Base-by-base conservation (phyloP, 2,888 invertebrate genomes). In the Caenorhabditis uteleia region DNA sequence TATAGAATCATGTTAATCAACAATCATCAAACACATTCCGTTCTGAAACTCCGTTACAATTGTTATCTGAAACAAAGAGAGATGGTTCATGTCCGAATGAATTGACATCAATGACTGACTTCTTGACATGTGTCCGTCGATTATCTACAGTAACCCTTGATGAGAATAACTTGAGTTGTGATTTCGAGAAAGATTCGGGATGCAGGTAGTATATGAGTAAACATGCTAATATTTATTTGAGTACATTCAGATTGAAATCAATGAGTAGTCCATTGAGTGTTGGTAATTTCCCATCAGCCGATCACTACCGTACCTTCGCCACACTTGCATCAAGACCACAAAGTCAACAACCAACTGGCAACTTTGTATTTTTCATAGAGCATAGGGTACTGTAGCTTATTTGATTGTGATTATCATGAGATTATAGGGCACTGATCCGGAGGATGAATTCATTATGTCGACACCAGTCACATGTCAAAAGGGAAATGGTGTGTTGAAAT, bases 381-480 rank as follows among this genome's bases (percentile, higher is more conserved):
- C 65, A 70, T 27, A 36, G 58, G 34, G 76, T 73, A 38, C n/a
- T 55, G 56, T 42, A 16, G 18, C 20, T 31, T 45, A 8, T 45
- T 18, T 16, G 31, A 29, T 6, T 31, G 7, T 3, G n/a, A 31
- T 31, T 29, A 14, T 31, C 16, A 10, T 38, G 7, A 39, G 38
- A 51, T 64, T 50, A 12, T 26, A 64, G 64, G 56, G 57, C 10
- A 47, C 58, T 12, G 53, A 60, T 18, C 54, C 67, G 14, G 66
- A 71, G 10, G 72, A 68, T 42, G 70, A 75, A 36, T 72, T 71
- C 43, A 67, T 74, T 8, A 49, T 79, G 23, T 71, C 71, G 2
- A 75, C 74, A 5, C 69, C 77, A 4, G 69, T 79, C 29, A 59
- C 55, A 12, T 79, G 78, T 48, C 78, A 79, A 43, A 67, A 68